A percentile compares a stretch with the other conserved stretches of the same genome.
Conservation (phyloP, 2,797 vertebrate species). For the Falco berigora region DNA sequence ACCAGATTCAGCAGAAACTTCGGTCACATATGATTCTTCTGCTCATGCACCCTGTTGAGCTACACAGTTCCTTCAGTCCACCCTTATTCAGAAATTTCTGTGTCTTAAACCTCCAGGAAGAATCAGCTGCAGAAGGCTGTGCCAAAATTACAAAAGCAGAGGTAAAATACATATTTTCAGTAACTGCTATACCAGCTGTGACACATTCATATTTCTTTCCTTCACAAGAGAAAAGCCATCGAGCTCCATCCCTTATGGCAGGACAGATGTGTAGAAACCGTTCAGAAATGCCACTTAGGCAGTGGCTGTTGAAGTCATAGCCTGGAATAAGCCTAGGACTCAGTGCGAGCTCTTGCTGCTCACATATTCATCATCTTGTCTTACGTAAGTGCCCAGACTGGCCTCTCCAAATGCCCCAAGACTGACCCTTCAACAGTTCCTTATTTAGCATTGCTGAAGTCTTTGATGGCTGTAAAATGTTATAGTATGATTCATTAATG, state of each 20-base stretch:
- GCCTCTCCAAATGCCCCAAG: neutral
- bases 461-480: conserved; percentile 4
- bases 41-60: neutral
- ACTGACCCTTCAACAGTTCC: conserved; percentile 4
- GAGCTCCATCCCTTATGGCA: neutral
- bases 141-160: neutral
- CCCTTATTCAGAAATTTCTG: neutral
- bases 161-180: neutral
- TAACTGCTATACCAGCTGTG: neutral
- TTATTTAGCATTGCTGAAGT: neutral
- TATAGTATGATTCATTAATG: neutral
- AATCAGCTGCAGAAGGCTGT: neutral
- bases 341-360: neutral
- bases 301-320: neutral
- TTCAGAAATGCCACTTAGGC: neutral
- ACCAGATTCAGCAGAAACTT: neutral
- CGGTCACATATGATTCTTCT: neutral
- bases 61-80: neutral
- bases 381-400: conserved; percentile 21
- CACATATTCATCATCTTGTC: conserved; percentile 3
- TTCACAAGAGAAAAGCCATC: neutral
- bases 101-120: neutral
- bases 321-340: neutral
- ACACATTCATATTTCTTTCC: neutral
- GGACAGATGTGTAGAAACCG: neutral